Percentiles rank a stretch among this genome's conserved stretches.
These are phyloP conservation scores for Agelaius tricolor DNA, from an alignment of 2,113 vertebrate genomes.

Conservation along the genomic window DNA sequence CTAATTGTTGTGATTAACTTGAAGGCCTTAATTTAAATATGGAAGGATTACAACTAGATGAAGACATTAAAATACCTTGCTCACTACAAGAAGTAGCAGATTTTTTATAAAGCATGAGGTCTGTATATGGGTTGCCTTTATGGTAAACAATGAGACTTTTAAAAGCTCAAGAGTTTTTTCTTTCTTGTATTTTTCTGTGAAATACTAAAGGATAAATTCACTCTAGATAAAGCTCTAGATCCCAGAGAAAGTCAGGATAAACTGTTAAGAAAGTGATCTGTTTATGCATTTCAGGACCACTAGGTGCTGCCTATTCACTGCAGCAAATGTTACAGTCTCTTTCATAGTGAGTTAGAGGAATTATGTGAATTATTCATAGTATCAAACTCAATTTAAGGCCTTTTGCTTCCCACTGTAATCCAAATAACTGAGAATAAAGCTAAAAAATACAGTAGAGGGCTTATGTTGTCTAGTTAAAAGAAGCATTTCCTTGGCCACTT, in stretches of 20 bases:
- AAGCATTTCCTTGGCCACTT: not conserved
- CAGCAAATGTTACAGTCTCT: not conserved
- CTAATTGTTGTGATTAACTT: not conserved
- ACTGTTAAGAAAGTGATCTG: not conserved
- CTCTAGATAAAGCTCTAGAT: not conserved
- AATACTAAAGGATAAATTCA: not conserved
- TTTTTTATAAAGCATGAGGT: not conserved
- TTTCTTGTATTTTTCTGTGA: not conserved
- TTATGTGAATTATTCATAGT: not conserved
- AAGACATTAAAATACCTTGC: not conserved
- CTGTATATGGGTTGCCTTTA: not conserved
- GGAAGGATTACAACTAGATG: not conserved
- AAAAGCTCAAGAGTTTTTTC: not conserved
- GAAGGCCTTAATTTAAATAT: not conserved
- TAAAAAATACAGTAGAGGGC: not conserved
- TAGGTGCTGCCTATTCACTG: slow-evolving; percentile 41
- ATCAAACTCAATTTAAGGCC: not conserved
- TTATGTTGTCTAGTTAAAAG: not conserved
- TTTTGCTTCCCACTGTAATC: not conserved
- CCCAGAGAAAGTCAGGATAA: not conserved
- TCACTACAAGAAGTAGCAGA: not conserved
- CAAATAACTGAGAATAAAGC: not conserved
- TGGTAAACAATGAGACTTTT: not conserved
- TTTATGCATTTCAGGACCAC: slow-evolving; percentile 14
- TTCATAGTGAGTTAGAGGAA: not conserved